phyloP scores from a whole-genome alignment of 2,113 vertebrate species.

The Cyanocitta stelleri region DNA sequence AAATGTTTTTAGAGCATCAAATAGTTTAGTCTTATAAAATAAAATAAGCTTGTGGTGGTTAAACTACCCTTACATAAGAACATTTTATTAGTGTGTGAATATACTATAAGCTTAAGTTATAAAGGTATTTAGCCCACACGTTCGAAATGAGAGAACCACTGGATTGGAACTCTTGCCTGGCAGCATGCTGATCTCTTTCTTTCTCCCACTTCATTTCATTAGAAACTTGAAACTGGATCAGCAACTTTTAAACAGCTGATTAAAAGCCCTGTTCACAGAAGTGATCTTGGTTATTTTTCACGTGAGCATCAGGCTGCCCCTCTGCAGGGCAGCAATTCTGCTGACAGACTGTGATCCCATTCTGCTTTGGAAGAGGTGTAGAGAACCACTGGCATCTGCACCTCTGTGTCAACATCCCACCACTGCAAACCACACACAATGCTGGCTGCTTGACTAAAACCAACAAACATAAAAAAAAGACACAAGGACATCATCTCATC shows the following conservation, averaged over 20 bases:
- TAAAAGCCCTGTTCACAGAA: background rate
- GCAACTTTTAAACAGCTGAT: conserved; percentile 7
- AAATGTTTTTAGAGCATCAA: conserved; percentile 1
- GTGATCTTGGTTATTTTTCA: background rate
- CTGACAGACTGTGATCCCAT: background rate
- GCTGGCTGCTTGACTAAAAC: background rate
- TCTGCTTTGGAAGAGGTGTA: background rate
- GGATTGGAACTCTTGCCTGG: background rate
- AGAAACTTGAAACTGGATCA: conserved; percentile 3
- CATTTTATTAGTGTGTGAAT: background rate
- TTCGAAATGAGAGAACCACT: background rate
- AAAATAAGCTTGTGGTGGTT: background rate
- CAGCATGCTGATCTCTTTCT: background rate
- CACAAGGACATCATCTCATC: background rate
- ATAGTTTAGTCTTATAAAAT: background rate
- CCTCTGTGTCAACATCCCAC: background rate
- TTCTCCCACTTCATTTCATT: background rate
- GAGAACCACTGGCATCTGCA: background rate
- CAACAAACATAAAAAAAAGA: accelerated
- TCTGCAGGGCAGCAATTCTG: background rate
- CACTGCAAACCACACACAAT: background rate
- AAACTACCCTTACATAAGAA: background rate
- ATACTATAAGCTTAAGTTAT: background rate
- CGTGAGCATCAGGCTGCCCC: background rate
- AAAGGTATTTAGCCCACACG: background rate